Evolutionary conservation across 2,888 invertebrate species (phyloP).

Genomic region (Hyposoter didymator): DNA sequence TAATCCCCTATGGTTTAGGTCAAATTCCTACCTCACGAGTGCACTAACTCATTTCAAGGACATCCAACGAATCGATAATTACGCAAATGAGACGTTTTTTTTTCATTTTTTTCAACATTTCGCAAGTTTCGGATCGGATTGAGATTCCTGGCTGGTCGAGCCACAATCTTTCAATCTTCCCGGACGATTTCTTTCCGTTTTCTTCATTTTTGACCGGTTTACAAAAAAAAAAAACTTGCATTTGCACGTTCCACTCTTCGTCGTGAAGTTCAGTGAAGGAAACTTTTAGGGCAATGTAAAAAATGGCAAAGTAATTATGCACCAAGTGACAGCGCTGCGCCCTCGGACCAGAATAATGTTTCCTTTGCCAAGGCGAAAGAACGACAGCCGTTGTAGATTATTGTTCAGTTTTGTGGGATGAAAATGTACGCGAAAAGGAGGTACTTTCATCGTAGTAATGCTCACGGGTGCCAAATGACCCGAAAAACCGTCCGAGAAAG

Average conservation of each 20-base stretch:
- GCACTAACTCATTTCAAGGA: slow-evolving; percentile 75
- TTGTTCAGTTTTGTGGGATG: slow-evolving; percentile 46
- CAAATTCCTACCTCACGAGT: slow-evolving; percentile 68
- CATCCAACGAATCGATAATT: neutral
- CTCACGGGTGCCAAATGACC: slow-evolving; percentile 61
- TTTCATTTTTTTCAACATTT: neutral
- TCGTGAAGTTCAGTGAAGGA: neutral
- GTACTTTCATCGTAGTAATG: slow-evolving; percentile 51
- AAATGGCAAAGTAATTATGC: neutral
- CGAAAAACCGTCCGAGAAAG: slow-evolving; percentile 54
- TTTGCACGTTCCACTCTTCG: neutral
- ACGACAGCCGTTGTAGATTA: slow-evolving; percentile 45
- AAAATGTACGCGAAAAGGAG: slow-evolving; percentile 55
- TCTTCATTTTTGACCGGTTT: neutral
- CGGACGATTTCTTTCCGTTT: neutral
- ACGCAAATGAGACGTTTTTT: neutral
- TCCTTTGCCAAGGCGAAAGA: slow-evolving; percentile 25
- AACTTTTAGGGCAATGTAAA: neutral
- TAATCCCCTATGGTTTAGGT: slow-evolving; percentile 70
- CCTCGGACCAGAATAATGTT: slow-evolving; percentile 23
- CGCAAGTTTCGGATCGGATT: neutral
- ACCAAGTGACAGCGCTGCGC: neutral
- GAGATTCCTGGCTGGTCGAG: neutral
- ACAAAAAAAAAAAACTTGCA: neutral
- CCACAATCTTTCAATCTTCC: neutral